A percentile compares a stretch with the other conserved stretches of the same genome.
Conservation (phyloP, 2,113 vertebrate genomes). For the Phaetusa simplex region DNA sequence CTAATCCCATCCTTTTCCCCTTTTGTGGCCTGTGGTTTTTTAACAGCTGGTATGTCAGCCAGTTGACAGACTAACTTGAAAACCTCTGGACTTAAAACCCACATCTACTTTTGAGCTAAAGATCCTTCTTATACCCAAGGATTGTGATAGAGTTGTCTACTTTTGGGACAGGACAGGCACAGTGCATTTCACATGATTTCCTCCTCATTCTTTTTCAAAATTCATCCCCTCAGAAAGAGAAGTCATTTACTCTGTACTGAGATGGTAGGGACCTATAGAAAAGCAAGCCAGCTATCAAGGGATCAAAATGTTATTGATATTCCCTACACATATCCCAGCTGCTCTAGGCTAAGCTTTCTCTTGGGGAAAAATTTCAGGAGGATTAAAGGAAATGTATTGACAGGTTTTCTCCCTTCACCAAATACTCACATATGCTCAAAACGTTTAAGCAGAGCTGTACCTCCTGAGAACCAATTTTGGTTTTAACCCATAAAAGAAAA, state of each 20-base stretch:
- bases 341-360: background rate
- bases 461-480: background rate
- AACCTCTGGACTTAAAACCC: background rate
- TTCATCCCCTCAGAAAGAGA: background rate
- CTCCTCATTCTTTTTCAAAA: background rate
- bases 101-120: background rate
- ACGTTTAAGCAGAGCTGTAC: background rate
- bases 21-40: background rate
- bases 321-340: background rate
- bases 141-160: background rate
- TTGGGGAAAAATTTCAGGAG: background rate
- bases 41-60: background rate
- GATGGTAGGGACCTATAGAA: background rate
- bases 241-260: background rate
- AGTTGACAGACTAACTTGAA: background rate
- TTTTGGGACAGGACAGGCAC: background rate
- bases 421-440: background rate
- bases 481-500: background rate
- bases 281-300: background rate
- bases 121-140: background rate
- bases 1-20: background rate
- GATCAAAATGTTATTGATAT: background rate
- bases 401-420: background rate
- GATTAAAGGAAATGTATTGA: background rate
- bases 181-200: background rate